Base-by-base conservation (phyloP, 2,888 invertebrate species). In the Dioctria rufipes region DNA sequence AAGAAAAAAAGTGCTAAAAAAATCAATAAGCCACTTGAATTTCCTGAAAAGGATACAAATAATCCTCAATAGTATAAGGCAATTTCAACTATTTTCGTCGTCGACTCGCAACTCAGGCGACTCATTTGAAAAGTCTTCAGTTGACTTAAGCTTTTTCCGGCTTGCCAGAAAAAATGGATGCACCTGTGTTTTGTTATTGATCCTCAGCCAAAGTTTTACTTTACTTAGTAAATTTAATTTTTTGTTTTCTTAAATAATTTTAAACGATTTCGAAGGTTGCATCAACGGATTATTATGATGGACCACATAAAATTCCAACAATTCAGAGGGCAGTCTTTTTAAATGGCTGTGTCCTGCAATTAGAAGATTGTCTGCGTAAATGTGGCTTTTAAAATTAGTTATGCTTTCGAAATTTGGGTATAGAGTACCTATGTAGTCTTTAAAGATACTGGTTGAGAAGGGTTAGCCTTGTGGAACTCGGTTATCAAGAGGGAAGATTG, bases 241-340 rank as follows among this genome's bases (percentile, higher is more conserved):
- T 37, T 8, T 25, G 6, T 11, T 11, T 11, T 54, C 5, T 11
- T 40, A 40, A 25, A 25, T 25, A 5, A 25, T 8, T 5, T 58
- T 11, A 54, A 54, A 39, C 13, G 0, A 5, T n/a, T 63, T 9
- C 6, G 25, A 11, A 84, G 86, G 86, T 0, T 86, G 84, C 63
- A 85, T 84, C 0, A 84, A 83, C 43, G 89, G 87, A 3, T 84
- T 88, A 13, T 86, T 89, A 77, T 86, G 86, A 3, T 88, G 25
- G 83, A 51, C 85, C 86, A 65, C 86, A 86, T 66, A 84, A 85
- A 60, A 83, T 88, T 1, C 85, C 86, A 60, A 87, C 89, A 1
- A 81, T 89, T n/a, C 88, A 88, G 81, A 86, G 87, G 3, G 86
- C 89, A 5, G 86, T 87, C 25, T 84, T 86, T 4, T 85, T 89